A percentile compares a stretch with the other conserved stretches of the same genome.
These are phyloP conservation scores for Reticulitermes speratus DNA, from an alignment of 1,140 invertebrate genomes.

Conservation along the genomic window DNA sequence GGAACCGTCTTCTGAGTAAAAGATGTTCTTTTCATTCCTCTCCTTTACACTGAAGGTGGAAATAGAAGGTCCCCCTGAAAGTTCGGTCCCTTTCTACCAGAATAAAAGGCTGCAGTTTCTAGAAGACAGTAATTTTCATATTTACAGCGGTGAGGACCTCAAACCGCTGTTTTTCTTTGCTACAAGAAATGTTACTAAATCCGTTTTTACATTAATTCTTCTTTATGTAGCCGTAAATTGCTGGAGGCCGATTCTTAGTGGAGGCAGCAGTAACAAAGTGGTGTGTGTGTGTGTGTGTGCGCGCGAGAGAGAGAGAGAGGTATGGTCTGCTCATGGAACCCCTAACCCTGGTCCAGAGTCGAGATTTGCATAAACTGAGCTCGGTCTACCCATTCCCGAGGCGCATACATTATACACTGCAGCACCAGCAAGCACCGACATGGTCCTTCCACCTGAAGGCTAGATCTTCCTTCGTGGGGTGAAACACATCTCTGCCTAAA, in stretches of 20 bases:
- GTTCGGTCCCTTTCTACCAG: too few relatives aligned
- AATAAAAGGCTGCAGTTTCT: too few relatives aligned
- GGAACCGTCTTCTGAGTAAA: too few relatives aligned
- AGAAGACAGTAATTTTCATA: too few relatives aligned
- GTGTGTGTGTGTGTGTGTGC: neutral
- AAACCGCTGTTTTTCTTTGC: neutral
- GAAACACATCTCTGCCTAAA: neutral
- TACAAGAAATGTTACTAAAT: neutral
- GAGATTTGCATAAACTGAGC: conserved; percentile 11
- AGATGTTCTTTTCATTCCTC: too few relatives aligned
- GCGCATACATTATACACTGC: neutral
- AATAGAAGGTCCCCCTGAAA: too few relatives aligned
- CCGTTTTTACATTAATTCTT: neutral
- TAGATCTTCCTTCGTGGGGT: neutral
- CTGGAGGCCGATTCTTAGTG: neutral
- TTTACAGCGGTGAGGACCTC: too few relatives aligned
- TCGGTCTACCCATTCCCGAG: neutral
- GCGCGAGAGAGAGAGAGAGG: neutral
- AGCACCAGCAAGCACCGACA: neutral
- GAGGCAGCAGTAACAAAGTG: conserved; percentile 14
- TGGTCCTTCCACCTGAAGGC: neutral
- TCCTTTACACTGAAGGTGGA: too few relatives aligned
- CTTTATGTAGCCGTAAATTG: neutral
- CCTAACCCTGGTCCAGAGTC: neutral
- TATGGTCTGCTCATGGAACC: neutral